Evolutionary conservation across 2,888 invertebrate species (phyloP).

Genomic region (Tortricodes alternella): DNA sequence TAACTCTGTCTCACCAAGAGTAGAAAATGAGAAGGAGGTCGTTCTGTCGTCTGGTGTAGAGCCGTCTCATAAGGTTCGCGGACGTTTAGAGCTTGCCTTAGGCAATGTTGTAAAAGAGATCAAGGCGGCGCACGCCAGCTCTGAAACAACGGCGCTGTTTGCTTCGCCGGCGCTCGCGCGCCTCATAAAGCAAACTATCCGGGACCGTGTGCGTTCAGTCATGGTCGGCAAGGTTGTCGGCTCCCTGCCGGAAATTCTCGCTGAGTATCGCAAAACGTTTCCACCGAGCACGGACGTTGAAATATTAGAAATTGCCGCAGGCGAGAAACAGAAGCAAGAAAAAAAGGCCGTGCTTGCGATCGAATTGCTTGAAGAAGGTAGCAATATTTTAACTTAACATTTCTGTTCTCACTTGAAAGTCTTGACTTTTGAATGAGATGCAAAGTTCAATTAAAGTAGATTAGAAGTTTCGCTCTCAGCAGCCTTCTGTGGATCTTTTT

Average conservation of each 20-base stretch:
- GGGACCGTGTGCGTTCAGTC: slow-evolving; percentile 56
- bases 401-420: slow-evolving; percentile 7
- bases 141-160: slow-evolving; percentile 33
- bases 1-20: not conserved
- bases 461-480: slow-evolving; percentile 21
- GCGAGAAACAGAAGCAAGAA: slow-evolving; percentile 32
- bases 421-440: slow-evolving; percentile 10
- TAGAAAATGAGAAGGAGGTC: slow-evolving; percentile 27
- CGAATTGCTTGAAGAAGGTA: slow-evolving; percentile 47
- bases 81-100: slow-evolving; percentile 66
- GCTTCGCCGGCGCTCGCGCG: slow-evolving; percentile 38
- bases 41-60: slow-evolving; percentile 45
- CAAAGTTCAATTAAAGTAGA: slow-evolving; percentile 17
- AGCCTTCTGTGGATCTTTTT: not conserved
- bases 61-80: slow-evolving; percentile 52
- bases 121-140: slow-evolving; percentile 36
- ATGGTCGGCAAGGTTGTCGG: slow-evolving; percentile 59
- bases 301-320: slow-evolving; percentile 47
- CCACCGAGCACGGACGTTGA: slow-evolving; percentile 52
- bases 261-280: slow-evolving; percentile 52
- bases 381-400: slow-evolving; percentile 35
- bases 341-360: slow-evolving; percentile 30
- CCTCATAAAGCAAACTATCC: slow-evolving; percentile 56
- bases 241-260: slow-evolving; percentile 41
- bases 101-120: slow-evolving; percentile 61